Evolutionary conservation across 1,140 invertebrate species (phyloP), one percentile per base, ranked within the genome.

Genomic region (Stegodyphus dumicola): DNA sequence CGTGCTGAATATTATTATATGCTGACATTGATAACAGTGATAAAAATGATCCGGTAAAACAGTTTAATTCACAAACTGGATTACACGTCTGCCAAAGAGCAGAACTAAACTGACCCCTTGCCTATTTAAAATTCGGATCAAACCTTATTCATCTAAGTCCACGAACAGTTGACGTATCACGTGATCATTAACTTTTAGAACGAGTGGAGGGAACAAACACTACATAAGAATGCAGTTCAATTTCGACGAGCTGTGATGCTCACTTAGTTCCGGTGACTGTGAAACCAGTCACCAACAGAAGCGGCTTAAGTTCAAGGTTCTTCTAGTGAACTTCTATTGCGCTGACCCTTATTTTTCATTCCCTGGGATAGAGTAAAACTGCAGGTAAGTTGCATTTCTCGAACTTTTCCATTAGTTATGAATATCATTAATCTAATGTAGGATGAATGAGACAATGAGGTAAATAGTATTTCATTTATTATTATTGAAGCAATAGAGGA

Each of bases 151-250:
- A 52, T 13, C 33, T 9, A 5, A 60, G 56, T n/a, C 48, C 33
- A 60, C 5, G 60, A 66, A 56, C 18, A 60, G 17, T 60, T n/a
- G 77, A 15, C 64, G 18, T 49, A 66, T 53, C 77, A 78, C 77
- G 66, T 78, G 77, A 78, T 65, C 7, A 51, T 7, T 18, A 3
- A 7, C 54, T 77, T 77, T 77, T 7, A 48, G 64, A 66, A 7
- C 60, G 60, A 54, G 77, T 65, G 77, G 77, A 67, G 77, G 77
- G 77, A 78, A 65, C 65, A 53, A 10, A 69, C 53, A 48, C 64
- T 78, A 78, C 69, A 78, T 78, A 78, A 78, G 77, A 78, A 67
- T 67, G 77, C 64, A 18, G 49, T 69, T 78, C n/a, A 6, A 7
- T 15, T 15, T 18, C 13, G n/a, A 53, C 48, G n/a, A 69, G 60